Conservation (phyloP, 1,140 invertebrate genomes). For the Archivesica marissinica region DNA sequence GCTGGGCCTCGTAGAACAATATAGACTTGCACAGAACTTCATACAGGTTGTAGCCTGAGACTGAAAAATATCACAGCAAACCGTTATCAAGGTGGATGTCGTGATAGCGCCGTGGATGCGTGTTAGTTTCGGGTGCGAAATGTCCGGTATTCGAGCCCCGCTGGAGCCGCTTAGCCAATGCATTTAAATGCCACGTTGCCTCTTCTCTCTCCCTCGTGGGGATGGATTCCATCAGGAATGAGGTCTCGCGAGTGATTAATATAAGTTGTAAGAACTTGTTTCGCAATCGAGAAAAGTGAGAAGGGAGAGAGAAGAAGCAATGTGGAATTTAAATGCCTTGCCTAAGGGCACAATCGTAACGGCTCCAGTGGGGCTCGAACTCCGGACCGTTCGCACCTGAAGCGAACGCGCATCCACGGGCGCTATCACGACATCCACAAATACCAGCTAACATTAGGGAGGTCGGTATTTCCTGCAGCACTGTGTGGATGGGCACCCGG, state of each 20-base stretch:
- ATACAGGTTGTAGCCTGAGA: constrained; percentile 84
- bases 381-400: too few relatives aligned
- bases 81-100: background rate
- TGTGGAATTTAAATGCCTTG: too few relatives aligned
- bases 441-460: too few relatives aligned
- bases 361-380: too few relatives aligned
- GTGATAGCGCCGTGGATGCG: background rate
- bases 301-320: too few relatives aligned
- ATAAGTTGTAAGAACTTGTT: too few relatives aligned
- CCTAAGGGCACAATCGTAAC: too few relatives aligned
- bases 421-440: too few relatives aligned
- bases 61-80: background rate
- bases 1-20: constrained; percentile 88
- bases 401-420: too few relatives aligned
- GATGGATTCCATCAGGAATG: background rate
- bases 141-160: background rate
- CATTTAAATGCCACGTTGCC: background rate
- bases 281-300: too few relatives aligned
- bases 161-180: background rate
- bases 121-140: background rate
- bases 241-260: too few relatives aligned
- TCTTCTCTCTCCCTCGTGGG: background rate
- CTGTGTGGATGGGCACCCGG: background rate
- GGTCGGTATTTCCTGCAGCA: too few relatives aligned
- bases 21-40: constrained; percentile 85